These are phyloP conservation scores for Busseola fusca DNA, from an alignment of 2,888 invertebrate species.

Conservation along the genomic window DNA sequence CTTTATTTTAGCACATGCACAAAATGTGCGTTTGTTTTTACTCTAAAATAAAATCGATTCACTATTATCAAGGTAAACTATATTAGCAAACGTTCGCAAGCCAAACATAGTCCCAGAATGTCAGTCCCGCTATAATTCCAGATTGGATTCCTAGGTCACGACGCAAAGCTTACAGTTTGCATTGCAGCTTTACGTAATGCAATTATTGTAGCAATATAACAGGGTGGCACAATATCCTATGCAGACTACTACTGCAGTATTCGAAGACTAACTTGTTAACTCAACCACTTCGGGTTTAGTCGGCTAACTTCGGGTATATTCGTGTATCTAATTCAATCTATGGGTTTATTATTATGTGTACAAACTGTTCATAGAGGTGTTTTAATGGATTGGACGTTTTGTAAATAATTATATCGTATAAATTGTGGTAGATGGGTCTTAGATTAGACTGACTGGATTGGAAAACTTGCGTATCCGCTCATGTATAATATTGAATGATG, in stretches of 20 bases:
- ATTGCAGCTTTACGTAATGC: slow-evolving; percentile 58
- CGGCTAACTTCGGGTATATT: slow-evolving; percentile 44
- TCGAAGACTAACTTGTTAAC: slow-evolving; percentile 61
- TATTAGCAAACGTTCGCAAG: slow-evolving; percentile 13
- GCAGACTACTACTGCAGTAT: slow-evolving; percentile 42
- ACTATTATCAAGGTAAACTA: not conserved
- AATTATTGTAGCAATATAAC: slow-evolving; percentile 64
- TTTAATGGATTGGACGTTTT: slow-evolving; percentile 22
- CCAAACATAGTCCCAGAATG: slow-evolving; percentile 19
- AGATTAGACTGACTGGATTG: not conserved
- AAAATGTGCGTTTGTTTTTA: slow-evolving; percentile 1
- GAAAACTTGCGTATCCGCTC: not conserved
- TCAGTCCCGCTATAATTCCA: slow-evolving; percentile 54
- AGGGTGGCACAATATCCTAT: slow-evolving; percentile 52
- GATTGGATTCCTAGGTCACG: slow-evolving; percentile 54
- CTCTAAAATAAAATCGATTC: slow-evolving; percentile 18
- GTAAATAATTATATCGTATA: slow-evolving; percentile 2
- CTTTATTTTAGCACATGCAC: not conserved
- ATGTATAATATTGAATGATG: not conserved
- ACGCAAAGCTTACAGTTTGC: slow-evolving; percentile 57
- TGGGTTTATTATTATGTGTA: slow-evolving; percentile 42
- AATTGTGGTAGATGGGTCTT: slow-evolving; percentile 8
- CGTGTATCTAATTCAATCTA: slow-evolving; percentile 53
- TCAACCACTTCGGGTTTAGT: slow-evolving; percentile 50
- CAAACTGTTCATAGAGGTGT: slow-evolving; percentile 27